A percentile compares a stretch with the other conserved stretches of the same genome.
These are phyloP conservation scores for Hydriomena furcata DNA, from an alignment of 2,888 invertebrate genomes.

Conservation along the genomic window DNA sequence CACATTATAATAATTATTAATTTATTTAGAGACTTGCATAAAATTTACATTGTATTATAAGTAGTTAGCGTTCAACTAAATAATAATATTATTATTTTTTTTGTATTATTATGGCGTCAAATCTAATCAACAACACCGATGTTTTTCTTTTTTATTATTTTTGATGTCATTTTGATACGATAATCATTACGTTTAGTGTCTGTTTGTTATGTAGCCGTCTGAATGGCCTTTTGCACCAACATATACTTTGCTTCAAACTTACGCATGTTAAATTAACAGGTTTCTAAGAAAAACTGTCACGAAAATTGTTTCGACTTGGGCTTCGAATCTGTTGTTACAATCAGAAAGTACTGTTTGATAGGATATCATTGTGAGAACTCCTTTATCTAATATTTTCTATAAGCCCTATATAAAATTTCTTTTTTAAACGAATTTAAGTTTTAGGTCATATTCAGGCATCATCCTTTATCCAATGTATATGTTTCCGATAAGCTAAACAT, in stretches of 20 bases:
- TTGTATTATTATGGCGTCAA: slow-evolving; percentile 40
- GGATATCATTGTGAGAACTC: no score
- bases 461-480: slow-evolving; percentile 1
- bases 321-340: background rate
- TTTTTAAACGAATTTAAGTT: no score
- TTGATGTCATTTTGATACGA: slow-evolving; percentile 29
- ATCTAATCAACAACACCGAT: slow-evolving; percentile 4
- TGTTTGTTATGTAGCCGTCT: slow-evolving; percentile 16
- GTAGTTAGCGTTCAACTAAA: slow-evolving; percentile 75
- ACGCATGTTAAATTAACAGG: background rate
- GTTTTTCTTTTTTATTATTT: slow-evolving; percentile 26
- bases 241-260: background rate
- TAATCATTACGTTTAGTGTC: slow-evolving; percentile 27
- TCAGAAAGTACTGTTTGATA: background rate
- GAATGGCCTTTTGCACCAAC: background rate
- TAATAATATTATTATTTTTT: slow-evolving; percentile 48
- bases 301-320: no score
- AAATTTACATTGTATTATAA: slow-evolving; percentile 70
- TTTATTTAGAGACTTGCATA: slow-evolving; percentile 72
- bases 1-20: slow-evolving; percentile 36
- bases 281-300: background rate
- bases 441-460: background rate
- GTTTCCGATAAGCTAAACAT: slow-evolving; percentile 17
- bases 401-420: background rate
- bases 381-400: background rate